These are phyloP conservation scores for Gymnocheta viridis DNA, from an alignment of 2,888 invertebrate species.

Conservation along the genomic window DNA sequence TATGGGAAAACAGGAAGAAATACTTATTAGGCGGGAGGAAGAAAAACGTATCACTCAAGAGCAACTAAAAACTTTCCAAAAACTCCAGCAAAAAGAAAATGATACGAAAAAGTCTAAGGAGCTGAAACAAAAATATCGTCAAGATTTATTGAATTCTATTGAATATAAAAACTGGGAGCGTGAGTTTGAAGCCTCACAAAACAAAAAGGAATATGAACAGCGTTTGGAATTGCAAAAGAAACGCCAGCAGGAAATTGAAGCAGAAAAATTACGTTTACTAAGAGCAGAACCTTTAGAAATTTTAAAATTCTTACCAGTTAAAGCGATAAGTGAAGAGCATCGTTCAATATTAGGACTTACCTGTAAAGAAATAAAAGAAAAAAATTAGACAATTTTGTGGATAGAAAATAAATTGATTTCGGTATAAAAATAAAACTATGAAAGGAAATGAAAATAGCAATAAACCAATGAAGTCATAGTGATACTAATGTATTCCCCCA, in stretches of 20 bases:
- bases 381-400: not conserved
- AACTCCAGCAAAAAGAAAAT: not conserved
- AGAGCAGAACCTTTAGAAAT: conserved; percentile 1
- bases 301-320: conserved; percentile 33
- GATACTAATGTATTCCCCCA: too few relatives aligned
- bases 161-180: not conserved
- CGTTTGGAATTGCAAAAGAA: not conserved
- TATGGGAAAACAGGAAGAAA: not conserved
- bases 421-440: too few relatives aligned
- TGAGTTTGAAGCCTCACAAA: not conserved
- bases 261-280: conserved; percentile 37
- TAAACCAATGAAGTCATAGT: too few relatives aligned
- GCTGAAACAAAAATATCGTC: not conserved
- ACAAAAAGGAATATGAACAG: not conserved
- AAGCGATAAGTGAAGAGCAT: conserved; percentile 28
- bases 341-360: conserved; percentile 30
- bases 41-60: not conserved
- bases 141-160: conserved; percentile 40
- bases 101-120: not conserved
- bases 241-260: conserved; percentile 21
- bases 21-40: not conserved
- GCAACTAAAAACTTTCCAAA: not conserved
- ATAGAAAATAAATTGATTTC: conserved; percentile 2
- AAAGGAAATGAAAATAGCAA: too few relatives aligned
- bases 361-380: conserved; percentile 45